Evolutionary conservation across 2,113 vertebrate species (phyloP), one percentile per base, ranked within the genome.

Genomic region (Psephotus haematonotus): DNA sequence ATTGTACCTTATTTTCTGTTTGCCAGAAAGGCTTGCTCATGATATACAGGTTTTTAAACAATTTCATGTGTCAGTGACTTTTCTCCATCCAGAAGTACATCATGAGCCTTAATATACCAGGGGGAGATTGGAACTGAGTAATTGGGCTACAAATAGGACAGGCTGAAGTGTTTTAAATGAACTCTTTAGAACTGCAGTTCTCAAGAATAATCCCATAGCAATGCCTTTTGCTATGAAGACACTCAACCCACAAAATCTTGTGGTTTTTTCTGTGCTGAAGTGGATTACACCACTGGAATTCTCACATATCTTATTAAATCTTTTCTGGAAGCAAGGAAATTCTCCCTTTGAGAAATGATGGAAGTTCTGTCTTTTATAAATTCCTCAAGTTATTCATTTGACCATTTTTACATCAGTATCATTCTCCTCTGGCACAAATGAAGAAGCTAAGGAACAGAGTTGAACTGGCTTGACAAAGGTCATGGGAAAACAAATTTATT

Each of bases 21-120:
- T 5, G 3, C 10, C 44, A 57, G 39, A 91, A 79, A 60, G 13
- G 41, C 10, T 71, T 67, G 14, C 3, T 63, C 7, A 35, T 19
- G 8, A 12, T 2, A 4, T 3, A 22, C 9, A 2, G 1, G 11
- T 47, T 80, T 68, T 31, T 6, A 7, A 43, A 57, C 16, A 27
- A 24, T 43, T 14, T 60, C 37, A 16, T 10, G 6, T 44, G 15
- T 41, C 39, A 18, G 17, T 64, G 14, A 23, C 60, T 83, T 72
- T 85, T 69, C 29, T 77, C 7, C 19, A 46, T 39, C 85, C 33
- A 59, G 17, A 85, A 67, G 14, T 16, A 33, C 35, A 2, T 12
- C 28, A 33, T 13, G 12, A 65, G 7, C 9, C 37, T n/a, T 39
- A 41, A 31, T 60, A 71, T 52, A 27, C 9, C 33, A 20, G 23